Evolutionary conservation across 1,140 invertebrate species (phyloP), one percentile per base, ranked within the genome.

Genomic region (Trichoplusia ni): DNA sequence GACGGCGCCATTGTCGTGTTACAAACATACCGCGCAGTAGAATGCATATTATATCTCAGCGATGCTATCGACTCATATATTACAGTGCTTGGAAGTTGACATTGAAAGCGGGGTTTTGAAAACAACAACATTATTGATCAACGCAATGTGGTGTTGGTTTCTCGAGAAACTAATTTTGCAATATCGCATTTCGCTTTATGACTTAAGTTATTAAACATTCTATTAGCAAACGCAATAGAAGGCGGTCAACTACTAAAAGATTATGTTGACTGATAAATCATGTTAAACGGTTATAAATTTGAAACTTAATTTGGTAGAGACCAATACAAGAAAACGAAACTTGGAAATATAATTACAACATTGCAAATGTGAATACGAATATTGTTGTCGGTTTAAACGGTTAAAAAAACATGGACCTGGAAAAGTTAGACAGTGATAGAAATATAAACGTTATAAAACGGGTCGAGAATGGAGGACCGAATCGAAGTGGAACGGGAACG

Each of bases 1-100:
- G 23, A 29, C 33, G 3, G n/a, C 23, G 9, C 60, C 59, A 56
- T 61, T 62, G 51, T 67, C 47, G 7, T 7, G 9, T 7, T 6
- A 5, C 1, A 33, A 29, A 51, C 19, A 35, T 51, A 11, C 9
- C 29, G 18, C 27, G 29, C 16, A 21, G 35, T 35, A 51, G 9
- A 51, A 35, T 35, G 47, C 18, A 51, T 51, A 35, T 35, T 35
- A 51, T 35, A n/a, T 35, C 47, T 29, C 35, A 21, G 29, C 23
- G 46, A 49, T 49, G 25, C 25, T 49, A 49, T 49, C 46, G 46
- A 33, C 2, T 31, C 3, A 7, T 29, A 47, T 8, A 2, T 16
- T 2, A 8, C n/a, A n/a, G n/a, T n/a, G 8, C 40, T 44, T 23
- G 11, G 5, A 7, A 51, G 9, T 19, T 35, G 29, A 35, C 29